Base-by-base conservation (phyloP, 2,888 invertebrate genomes). In the Bimastos eiseni region DNA sequence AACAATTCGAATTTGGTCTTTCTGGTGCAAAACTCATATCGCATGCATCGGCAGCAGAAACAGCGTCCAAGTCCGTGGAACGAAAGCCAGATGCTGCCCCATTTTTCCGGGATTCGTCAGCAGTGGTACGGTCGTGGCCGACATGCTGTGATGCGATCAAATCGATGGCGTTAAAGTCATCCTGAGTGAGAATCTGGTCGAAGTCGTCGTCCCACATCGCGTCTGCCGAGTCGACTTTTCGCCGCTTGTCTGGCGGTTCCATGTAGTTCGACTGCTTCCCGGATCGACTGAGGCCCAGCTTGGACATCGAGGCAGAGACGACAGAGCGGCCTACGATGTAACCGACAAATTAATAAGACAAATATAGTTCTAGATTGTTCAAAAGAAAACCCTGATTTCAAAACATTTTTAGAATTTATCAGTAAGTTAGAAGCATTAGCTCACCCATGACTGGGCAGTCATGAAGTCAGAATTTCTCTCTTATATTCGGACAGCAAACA, bases 121-220 rank as follows among this genome's bases (percentile, higher is more conserved):
- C 34, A 86, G 36, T 24, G 8, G 34, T 36, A 86, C 37, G 86
- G 24, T 37, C n/a, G 34, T 37, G 36, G 21, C 24, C 24, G 6
- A 36, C 36, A 34, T 86, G 33, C 86, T 86, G 86, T 34, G 86
- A 86, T 15, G 86, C 86, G 19, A 86, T 34, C 24, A 36, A 1
- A 34, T 86, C 86, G 15, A 86, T 86, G 86, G 37, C 86, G 17
- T 86, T 86, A 6, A 86, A 19, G 37, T 86, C 36, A 36, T 34
- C 86, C 37, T 86, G 86, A 5, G 86, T 86, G 37, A 86, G 86
- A 37, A 86, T 36, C 37, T 86, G 86, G 13, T 86, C 86, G 24
- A 86, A 37, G 86, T 86, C 86, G 15, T 86, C 86, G 86, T 86
- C 86, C 86, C 86, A 86, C 37, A 86, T 86, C 15, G 86, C 8